Evolutionary conservation across 2,113 vertebrate genomes (phyloP), one percentile per base, ranked within the genome.

Genomic region (Chaenocephalus aceratus): DNA sequence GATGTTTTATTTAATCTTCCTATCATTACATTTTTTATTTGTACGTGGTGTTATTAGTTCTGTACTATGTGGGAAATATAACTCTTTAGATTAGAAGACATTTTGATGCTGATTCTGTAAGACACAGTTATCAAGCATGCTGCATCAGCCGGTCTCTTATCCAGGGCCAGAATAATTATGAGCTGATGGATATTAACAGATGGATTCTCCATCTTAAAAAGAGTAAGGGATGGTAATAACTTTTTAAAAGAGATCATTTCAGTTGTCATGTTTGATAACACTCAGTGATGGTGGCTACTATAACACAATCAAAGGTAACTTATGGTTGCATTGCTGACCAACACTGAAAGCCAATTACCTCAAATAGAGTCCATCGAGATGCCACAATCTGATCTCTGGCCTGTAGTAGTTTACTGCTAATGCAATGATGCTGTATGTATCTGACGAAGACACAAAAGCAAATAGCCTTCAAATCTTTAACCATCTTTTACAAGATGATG

Each of bases 191-290:
- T 41, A 41, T 41, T 46, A 75, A 64, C 36, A 10, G 49, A 12
- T 74, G 49, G 5, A 9, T 41, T 51, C 18, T 49, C 10, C 14
- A 21, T 34, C 14, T 46, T 45, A 7, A 70, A 57, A 45, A 16
- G 44, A 8, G 56, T 44, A 15, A 59, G 16, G 52, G 34, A 53
- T 53, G 59, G 14, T 6, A 41, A 52, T 23, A 52, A 45, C 51
- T 14, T 64, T 36, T 21, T 48, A n/a, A 30, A 30, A 30, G 30
- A 30, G 30, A 30, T 30, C 30, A 30, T 30, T 30, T 13, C 51
- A 18, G 10, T 30, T 54, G 49, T 74, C 34, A 18, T 45, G 60
- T 30, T 64, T 10, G 72, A 63, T 52, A 51, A 63, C 48, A 18
- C 34, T 53, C 48, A 48, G 10, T 46, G 56, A 34, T 30, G 56